Evolutionary conservation across 2,888 invertebrate species (phyloP).

Genomic region (Brachycybe producta): DNA sequence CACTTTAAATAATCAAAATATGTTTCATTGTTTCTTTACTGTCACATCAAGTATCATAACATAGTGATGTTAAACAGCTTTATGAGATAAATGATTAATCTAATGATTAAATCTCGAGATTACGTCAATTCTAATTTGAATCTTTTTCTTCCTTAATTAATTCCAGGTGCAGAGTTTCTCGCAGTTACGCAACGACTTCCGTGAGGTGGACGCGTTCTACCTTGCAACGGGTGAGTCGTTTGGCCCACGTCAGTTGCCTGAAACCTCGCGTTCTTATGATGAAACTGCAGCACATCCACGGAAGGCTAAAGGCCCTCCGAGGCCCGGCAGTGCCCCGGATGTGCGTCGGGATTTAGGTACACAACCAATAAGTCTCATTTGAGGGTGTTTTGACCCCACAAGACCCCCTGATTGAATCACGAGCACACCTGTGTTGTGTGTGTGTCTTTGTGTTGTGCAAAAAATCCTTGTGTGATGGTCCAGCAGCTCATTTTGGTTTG

Average conservation of each 20-base stretch:
- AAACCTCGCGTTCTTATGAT: constrained; percentile 19
- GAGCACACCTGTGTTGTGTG: not conserved
- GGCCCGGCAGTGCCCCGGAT: constrained; percentile 14
- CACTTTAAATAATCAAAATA: too few relatives aligned
- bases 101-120: too few relatives aligned
- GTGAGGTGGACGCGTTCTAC: constrained; percentile 82
- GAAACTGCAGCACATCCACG: not conserved
- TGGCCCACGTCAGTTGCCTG: constrained; percentile 3
- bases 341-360: constrained; percentile 7
- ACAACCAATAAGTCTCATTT: constrained; percentile 4
- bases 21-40: too few relatives aligned
- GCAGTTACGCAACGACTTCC: constrained; percentile 80
- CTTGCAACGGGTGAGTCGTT: constrained; percentile 39
- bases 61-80: too few relatives aligned
- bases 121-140: too few relatives aligned
- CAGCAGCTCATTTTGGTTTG: too few relatives aligned
- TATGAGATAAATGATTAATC: too few relatives aligned
- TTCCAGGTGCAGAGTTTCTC: constrained; percentile 78
- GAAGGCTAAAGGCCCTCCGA: not conserved
- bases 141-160: constrained; percentile 18
- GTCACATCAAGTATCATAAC: too few relatives aligned
- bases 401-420: too few relatives aligned
- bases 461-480: too few relatives aligned
- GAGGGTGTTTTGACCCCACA: not conserved
- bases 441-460: constrained; percentile 1